Evolutionary conservation across 2,113 vertebrate genomes (phyloP).

Genomic region (Sturnus vulgaris): DNA sequence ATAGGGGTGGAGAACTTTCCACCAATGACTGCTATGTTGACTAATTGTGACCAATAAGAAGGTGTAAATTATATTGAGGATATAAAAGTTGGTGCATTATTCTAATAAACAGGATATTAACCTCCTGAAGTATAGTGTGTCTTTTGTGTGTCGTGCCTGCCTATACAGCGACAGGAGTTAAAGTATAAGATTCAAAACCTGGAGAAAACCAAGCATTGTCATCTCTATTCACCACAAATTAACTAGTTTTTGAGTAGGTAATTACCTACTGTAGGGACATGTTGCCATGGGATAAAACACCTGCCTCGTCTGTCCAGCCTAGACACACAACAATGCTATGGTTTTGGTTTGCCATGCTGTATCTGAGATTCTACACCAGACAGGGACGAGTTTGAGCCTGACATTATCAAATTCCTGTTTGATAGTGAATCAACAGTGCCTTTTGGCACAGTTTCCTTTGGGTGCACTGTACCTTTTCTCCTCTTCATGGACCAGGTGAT

Average conservation of each 20-base stretch:
- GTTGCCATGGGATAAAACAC: neutral
- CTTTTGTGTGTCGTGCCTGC: too few species aligned
- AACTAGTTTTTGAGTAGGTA: neutral
- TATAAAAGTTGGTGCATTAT: too few species aligned
- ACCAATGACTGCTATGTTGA: too few species aligned
- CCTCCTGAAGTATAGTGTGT: too few species aligned
- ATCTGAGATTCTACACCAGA: neutral
- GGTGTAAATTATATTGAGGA: too few species aligned
- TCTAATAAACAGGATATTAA: too few species aligned
- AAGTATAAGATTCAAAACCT: neutral
- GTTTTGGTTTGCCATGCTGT: neutral
- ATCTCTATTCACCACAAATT: neutral
- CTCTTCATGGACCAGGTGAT: neutral
- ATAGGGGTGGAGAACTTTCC: too few species aligned
- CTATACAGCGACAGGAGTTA: too few species aligned
- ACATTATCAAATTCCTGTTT: neutral
- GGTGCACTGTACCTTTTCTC: rapidly evolving
- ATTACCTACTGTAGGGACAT: neutral
- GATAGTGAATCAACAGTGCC: neutral
- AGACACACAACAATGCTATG: rapidly evolving
- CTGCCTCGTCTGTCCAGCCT: neutral
- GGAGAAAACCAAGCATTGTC: neutral
- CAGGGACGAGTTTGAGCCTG: neutral
- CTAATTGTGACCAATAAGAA: too few species aligned
- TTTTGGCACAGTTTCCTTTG: neutral